phyloP scores from a whole-genome alignment of 2,888 invertebrate species.

The Rhodophaea formosa region DNA sequence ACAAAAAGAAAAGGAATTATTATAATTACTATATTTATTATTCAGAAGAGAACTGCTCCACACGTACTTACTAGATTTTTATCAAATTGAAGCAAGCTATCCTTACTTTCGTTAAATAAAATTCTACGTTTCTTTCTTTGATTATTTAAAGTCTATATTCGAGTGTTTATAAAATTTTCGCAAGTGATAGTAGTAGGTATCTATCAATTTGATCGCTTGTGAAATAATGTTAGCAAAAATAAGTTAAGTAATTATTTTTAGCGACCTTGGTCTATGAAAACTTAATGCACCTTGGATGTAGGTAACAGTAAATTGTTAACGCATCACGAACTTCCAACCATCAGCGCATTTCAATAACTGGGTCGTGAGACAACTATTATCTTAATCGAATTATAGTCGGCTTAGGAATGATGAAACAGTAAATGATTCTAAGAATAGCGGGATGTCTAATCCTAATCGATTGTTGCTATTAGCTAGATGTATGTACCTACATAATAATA shows the following conservation, averaged over 20 bases:
- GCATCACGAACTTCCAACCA: slow-evolving; percentile 8
- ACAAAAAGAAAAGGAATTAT: slow-evolving; percentile 43
- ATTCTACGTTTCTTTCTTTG: too few relatives aligned
- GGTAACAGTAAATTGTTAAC: slow-evolving; percentile 4
- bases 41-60: too few relatives aligned
- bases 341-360: slow-evolving; percentile 16
- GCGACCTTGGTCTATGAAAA: neutral
- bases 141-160: too few relatives aligned
- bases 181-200: too few relatives aligned
- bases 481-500: neutral
- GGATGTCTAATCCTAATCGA: neutral
- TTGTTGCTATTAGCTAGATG: neutral
- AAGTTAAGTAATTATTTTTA: neutral
- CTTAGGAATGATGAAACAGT: neutral
- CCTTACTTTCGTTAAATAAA: too few relatives aligned
- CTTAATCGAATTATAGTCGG: neutral
- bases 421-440: neutral
- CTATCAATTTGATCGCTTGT: too few relatives aligned
- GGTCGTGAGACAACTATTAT: slow-evolving; percentile 17
- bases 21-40: too few relatives aligned
- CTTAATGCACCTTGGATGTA: neutral
- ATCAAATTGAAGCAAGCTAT: too few relatives aligned
- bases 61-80: too few relatives aligned
- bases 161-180: too few relatives aligned
- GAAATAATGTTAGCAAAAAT: neutral